Evolutionary conservation across 2,888 invertebrate genomes (phyloP).

Genomic region (Andrena minutula): DNA sequence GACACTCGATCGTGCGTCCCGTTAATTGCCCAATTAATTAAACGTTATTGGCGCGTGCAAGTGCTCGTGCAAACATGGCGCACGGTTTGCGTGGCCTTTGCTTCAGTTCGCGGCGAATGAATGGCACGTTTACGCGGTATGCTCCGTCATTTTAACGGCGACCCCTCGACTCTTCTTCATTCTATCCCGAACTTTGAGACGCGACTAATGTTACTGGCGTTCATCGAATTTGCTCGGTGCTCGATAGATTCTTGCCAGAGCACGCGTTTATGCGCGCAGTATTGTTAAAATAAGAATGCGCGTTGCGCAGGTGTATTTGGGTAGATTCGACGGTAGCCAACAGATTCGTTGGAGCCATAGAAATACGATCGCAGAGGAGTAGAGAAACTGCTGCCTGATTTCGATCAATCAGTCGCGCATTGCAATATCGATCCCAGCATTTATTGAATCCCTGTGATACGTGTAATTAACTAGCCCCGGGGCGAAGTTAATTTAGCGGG

Average conservation of each 20-base stretch:
- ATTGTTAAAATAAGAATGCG: background rate
- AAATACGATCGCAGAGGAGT: too few relatives aligned
- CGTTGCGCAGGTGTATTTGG: too few relatives aligned
- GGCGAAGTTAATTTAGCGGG: constrained; percentile 29
- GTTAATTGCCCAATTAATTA: constrained; percentile 64
- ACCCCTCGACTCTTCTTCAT: background rate
- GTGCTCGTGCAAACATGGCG: constrained; percentile 19
- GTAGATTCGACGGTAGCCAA: too few relatives aligned
- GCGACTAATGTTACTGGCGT: too few relatives aligned
- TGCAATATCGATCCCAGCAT: constrained; percentile 17
- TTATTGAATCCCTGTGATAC: constrained; percentile 41
- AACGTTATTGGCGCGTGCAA: constrained; percentile 42
- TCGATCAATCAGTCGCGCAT: constrained; percentile 23
- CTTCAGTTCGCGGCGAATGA: constrained; percentile 45
- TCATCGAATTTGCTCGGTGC: too few relatives aligned
- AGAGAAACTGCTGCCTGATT: background rate
- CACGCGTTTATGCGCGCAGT: background rate
- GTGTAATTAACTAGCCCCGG: constrained; percentile 30
- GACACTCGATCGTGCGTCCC: constrained; percentile 27
- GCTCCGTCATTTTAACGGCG: background rate
- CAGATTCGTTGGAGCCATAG: too few relatives aligned
- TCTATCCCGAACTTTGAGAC: background rate
- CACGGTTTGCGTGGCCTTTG: constrained; percentile 50
- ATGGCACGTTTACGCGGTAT: constrained; percentile 33
- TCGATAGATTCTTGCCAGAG: background rate